Conservation (phyloP, 2,888 invertebrate species). For the Tenthredo notha region DNA sequence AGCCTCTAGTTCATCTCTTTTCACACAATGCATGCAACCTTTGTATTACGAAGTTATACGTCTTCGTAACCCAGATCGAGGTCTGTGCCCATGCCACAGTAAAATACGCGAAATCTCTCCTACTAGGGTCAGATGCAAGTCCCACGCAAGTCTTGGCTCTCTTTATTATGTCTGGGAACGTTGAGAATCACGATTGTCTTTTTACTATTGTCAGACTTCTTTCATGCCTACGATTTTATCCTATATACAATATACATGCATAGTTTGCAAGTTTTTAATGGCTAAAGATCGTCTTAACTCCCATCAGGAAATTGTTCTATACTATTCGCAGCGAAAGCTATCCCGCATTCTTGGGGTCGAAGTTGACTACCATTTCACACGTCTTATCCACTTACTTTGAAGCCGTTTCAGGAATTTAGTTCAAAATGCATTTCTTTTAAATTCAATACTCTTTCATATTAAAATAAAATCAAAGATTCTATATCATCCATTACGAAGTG, state of each 20-base stretch:
- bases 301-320: neutral
- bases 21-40: neutral
- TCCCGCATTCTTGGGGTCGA: neutral
- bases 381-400: neutral
- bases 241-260: neutral
- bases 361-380: neutral
- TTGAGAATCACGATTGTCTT: constrained; percentile 10
- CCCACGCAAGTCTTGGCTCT: constrained; percentile 26
- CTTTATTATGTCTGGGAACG: constrained; percentile 10
- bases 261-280: neutral
- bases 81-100: neutral
- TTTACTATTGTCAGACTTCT: constrained; percentile 13
- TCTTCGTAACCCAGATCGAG: constrained; percentile 13
- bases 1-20: neutral
- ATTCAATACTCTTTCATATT: no score
- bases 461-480: no score
- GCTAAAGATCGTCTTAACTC: neutral
- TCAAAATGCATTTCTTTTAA: neutral
- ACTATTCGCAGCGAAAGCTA: neutral
- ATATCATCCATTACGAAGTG: no score
- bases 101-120: constrained; percentile 15
- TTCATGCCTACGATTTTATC: constrained; percentile 6
- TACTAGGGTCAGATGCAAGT: constrained; percentile 12
- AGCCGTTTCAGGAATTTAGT: neutral
- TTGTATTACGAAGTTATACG: neutral